Percentiles rank a stretch among this genome's conserved stretches.
Evolutionary conservation across 1,140 invertebrate species (phyloP).

Genomic region (Lepidurus couesii): DNA sequence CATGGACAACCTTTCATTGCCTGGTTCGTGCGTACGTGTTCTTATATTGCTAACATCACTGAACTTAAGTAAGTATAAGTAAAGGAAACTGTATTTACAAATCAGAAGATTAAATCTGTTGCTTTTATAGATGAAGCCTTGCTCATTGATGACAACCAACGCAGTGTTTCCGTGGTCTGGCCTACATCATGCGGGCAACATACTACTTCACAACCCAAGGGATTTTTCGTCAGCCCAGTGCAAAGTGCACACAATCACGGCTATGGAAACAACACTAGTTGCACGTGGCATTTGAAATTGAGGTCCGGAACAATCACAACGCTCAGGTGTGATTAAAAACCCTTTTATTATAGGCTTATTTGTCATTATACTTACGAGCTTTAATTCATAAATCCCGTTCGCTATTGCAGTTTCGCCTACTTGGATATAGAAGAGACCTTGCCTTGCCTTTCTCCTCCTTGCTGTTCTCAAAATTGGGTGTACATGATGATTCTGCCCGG

Average conservation of each 20-base stretch:
- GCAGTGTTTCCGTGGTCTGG: neutral
- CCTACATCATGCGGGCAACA: neutral
- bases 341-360: neutral
- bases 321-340: neutral
- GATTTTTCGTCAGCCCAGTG: neutral
- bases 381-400: neutral
- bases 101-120: neutral
- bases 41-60: neutral
- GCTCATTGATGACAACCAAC: neutral
- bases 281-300: conserved; percentile 5
- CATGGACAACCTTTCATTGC: neutral
- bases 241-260: neutral
- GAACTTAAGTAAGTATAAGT: neutral
- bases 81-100: neutral
- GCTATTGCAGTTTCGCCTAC: neutral
- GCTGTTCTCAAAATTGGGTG: neutral
- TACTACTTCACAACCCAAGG: neutral
- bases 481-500: neutral
- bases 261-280: neutral
- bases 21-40: neutral
- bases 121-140: neutral
- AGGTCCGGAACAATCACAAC: neutral
- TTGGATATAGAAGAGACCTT: neutral
- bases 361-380: neutral
- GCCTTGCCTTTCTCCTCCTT: neutral